Percentiles rank a stretch among this genome's conserved stretches.
phyloP scores from a whole-genome alignment of 2,888 invertebrate species.

The Bugulina stolonifera region DNA sequence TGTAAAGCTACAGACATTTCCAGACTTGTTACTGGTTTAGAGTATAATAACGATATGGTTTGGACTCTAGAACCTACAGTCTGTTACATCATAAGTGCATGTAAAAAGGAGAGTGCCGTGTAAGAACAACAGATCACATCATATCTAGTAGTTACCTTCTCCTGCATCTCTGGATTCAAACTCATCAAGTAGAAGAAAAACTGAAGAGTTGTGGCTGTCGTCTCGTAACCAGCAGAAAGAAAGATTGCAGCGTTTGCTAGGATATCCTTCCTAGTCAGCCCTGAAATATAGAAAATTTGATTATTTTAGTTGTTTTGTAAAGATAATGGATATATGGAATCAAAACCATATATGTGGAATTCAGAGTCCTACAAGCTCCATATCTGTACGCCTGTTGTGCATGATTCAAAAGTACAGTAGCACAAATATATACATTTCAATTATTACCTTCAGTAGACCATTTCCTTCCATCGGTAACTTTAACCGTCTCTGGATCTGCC shows the following conservation, averaged over 20 bases:
- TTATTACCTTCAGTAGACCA: background rate
- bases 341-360: too few species aligned
- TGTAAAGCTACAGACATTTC: background rate
- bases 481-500: background rate
- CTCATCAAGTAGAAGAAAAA: background rate
- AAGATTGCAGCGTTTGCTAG: background rate
- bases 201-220: background rate
- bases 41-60: too few species aligned
- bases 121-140: too few species aligned
- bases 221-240: background rate
- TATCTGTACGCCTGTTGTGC: too few species aligned
- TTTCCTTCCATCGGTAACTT: background rate
- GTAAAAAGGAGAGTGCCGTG: too few species aligned
- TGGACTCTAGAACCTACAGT: too few species aligned
- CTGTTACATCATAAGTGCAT: too few species aligned
- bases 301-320: too few species aligned
- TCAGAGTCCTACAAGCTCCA: too few species aligned
- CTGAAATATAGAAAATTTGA: background rate
- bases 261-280: background rate
- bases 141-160: background rate
- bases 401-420: too few species aligned
- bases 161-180: background rate
- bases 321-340: too few species aligned
- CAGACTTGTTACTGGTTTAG: background rate
- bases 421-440: too few species aligned